Evolutionary conservation across 1,140 invertebrate species (phyloP).

Genomic region (Papilio polyxenes): DNA sequence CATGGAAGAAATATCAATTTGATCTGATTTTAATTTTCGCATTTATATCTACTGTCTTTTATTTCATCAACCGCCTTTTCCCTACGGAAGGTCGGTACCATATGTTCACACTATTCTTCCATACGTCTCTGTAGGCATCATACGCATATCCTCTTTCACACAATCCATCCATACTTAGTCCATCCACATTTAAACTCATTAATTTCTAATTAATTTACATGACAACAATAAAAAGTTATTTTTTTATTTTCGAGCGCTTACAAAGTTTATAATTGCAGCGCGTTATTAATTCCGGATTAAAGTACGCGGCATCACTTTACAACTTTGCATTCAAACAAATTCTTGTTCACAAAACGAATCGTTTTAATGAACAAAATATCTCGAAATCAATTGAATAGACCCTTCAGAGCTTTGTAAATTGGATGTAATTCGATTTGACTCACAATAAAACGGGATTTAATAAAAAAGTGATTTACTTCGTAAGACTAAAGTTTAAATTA

Average conservation of each 20-base stretch:
- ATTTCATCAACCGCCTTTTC: too few species aligned
- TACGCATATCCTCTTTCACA: too few species aligned
- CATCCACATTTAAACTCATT: too few species aligned
- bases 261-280: slow-evolving; percentile 10
- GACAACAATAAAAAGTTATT: not conserved
- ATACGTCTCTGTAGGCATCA: too few species aligned
- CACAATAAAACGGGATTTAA: not conserved
- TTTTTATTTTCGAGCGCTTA: not conserved
- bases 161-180: too few species aligned
- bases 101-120: too few species aligned
- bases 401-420: not conserved
- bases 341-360: not conserved
- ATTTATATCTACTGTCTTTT: too few species aligned
- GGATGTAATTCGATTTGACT: not conserved
- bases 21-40: too few species aligned
- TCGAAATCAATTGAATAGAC: not conserved
- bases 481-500: not conserved
- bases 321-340: not conserved
- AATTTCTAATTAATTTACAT: not conserved
- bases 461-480: not conserved
- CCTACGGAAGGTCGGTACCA: too few species aligned
- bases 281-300: slow-evolving; percentile 28
- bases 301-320: slow-evolving; percentile 6
- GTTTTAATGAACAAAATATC: not conserved
- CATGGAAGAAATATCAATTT: too few species aligned